Conservation (phyloP, 92 coral and sea anemone genomes). For the Muricea muricata region DNA sequence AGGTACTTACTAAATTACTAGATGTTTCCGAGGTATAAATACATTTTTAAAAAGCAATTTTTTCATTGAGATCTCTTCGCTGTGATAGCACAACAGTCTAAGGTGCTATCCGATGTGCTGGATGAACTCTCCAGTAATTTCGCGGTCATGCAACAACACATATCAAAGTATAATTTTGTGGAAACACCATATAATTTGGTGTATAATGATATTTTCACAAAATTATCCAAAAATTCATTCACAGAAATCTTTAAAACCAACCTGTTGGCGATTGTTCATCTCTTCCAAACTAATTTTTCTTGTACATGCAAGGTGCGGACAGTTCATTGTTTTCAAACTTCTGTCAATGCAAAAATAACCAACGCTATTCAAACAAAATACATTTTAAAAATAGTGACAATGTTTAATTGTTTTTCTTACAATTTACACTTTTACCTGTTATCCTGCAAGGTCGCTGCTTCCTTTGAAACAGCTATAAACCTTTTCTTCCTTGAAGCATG, state of each 20-base stretch:
- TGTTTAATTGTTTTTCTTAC: too few relatives aligned
- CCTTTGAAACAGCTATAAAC: constrained; percentile 9
- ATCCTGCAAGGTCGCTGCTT: background rate
- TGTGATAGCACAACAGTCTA: too few relatives aligned
- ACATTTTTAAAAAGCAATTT: too few relatives aligned
- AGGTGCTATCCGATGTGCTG: too few relatives aligned
- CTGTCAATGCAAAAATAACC: background rate
- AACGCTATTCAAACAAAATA: background rate
- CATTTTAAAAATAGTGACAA: background rate
- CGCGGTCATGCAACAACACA: too few relatives aligned
- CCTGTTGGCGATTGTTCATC: constrained; percentile 81
- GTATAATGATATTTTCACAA: too few relatives aligned
- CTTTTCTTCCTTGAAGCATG: background rate
- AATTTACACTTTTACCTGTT: background rate
- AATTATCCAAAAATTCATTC: background rate
- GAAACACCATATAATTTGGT: too few relatives aligned
- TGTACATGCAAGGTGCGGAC: constrained; percentile 80
- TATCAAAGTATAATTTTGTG: too few relatives aligned
- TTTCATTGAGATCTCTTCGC: too few relatives aligned
- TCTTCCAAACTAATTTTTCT: constrained; percentile 76
- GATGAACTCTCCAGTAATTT: too few relatives aligned
- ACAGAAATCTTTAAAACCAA: constrained; percentile 15
- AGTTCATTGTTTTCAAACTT: constrained; percentile 70
- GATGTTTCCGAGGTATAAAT: too few relatives aligned
- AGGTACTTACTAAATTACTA: too few relatives aligned